Base-by-base conservation (phyloP, 2,797 vertebrate genomes). In the Enteromius radiatus region DNA sequence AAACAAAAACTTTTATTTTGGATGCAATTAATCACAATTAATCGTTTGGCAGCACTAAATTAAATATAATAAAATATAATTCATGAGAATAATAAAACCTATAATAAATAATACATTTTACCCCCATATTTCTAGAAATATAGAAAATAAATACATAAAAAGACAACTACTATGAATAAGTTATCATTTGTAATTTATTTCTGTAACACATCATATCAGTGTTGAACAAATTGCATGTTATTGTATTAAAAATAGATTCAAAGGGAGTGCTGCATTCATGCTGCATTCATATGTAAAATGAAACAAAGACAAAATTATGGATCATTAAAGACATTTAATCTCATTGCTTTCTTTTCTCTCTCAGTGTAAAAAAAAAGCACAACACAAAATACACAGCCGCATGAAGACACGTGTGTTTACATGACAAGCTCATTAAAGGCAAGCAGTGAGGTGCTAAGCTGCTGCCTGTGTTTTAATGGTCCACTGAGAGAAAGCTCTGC, bases 371-470 rank as follows among this genome's bases (percentile, higher is more conserved):
- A 21, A 63, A 36, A 63, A 81, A 45, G 33, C 64, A 41, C 5
- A 12, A 61, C 36, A 43, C 52, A 17, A 61, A 41, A 67, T 4
- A 78, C 43, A 67, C 28, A 67, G 63, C n/a, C 6, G 0, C 3
- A 14, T 49, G 26, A 73, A 38, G 31, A 56, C 67, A 45, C 19
- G 26, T 2, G n/a, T 76, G 33, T 67, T 82, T 75, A 41, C 41
- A 81, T 73, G 79, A 81, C 56, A 9, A 21, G 33, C 61, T 82
- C 33, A 76, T 82, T 82, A 82, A n/a, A 75, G 52, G 56, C 28
- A 11, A 47, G 54, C 54, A n/a, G 54, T 63, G 41, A 81, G 47
- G 61, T 88, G 87, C 61, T 67, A 87, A 86, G 85, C 85, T 69
- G 75, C 45, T 65, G 65, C 8, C 21, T 47, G 59, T 67, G 68